Evolutionary conservation across 2,888 invertebrate genomes (phyloP).

Genomic region (Amphimallon solstitiale): DNA sequence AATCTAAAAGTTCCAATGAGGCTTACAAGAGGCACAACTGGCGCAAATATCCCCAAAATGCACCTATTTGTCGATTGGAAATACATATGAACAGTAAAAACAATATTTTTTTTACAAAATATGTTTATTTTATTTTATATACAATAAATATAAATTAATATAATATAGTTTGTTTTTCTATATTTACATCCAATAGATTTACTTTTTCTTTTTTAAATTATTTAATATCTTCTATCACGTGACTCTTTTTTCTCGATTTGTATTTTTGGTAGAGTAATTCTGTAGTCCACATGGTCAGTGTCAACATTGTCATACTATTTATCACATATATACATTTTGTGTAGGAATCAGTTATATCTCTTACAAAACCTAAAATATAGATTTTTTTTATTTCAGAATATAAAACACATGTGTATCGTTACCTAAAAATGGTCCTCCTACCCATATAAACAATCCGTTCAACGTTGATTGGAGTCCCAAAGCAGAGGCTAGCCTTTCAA

Average conservation of each 20-base stretch:
- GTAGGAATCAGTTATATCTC: slow-evolving; percentile 72
- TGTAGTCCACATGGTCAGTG: slow-evolving; percentile 69
- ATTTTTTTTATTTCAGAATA: slow-evolving; percentile 5
- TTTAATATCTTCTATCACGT: background rate
- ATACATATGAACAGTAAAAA: background rate
- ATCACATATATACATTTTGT: slow-evolving; percentile 69
- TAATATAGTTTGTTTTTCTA: background rate
- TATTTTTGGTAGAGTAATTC: slow-evolving; percentile 56
- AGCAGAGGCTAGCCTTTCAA: slow-evolving; percentile 74
- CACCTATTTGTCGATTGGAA: too few relatives aligned
- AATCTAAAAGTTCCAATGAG: too few relatives aligned
- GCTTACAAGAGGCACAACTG: too few relatives aligned
- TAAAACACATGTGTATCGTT: slow-evolving; percentile 45
- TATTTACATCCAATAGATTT: slow-evolving; percentile 13
- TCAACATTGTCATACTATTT: slow-evolving; percentile 69
- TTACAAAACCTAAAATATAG: slow-evolving; percentile 67
- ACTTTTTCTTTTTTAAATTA: background rate
- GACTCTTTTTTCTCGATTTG: slow-evolving; percentile 31
- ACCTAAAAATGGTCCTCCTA: slow-evolving; percentile 74
- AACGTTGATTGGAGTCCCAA: slow-evolving; percentile 76
- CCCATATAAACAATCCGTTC: slow-evolving; percentile 71
- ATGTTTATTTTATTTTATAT: background rate
- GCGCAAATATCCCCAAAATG: too few relatives aligned
- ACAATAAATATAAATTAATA: background rate
- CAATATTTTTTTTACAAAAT: background rate